Conservation (phyloP, 2,797 vertebrate species). For the Huso huso region DNA sequence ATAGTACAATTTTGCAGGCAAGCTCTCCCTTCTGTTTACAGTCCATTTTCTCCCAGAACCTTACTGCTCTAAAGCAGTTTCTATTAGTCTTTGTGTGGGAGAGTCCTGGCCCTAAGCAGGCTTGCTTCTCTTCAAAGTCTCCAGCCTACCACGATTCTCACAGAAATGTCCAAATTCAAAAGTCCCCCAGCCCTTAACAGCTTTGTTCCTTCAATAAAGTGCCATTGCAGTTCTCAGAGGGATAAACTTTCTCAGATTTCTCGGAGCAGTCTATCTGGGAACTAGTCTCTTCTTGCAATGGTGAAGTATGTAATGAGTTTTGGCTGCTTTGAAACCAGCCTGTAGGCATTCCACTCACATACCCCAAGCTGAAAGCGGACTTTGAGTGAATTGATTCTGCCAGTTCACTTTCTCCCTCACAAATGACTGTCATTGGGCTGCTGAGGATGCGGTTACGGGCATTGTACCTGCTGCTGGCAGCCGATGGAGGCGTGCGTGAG, state of each 20-base stretch:
- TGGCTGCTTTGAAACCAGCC: conserved; percentile 33
- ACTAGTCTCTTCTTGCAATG: conserved; percentile 13
- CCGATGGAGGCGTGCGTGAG: conserved; percentile 84
- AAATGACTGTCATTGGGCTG: conserved; percentile 97
- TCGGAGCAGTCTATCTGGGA: conserved; percentile 28
- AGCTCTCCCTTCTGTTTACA: too few species aligned
- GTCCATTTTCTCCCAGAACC: too few species aligned
- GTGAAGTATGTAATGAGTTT: conserved; percentile 28
- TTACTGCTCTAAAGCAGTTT: too few species aligned
- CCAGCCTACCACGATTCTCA: too few species aligned
- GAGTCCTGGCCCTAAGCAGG: too few species aligned
- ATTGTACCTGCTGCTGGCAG: conserved; percentile 93
- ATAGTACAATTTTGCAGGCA: not conserved
- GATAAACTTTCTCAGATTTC: conserved; percentile 15
- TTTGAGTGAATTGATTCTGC: conserved; percentile 32
- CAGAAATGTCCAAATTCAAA: conserved; percentile 9
- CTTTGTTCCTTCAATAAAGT: conserved; percentile 56
- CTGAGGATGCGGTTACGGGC: conserved; percentile 86
- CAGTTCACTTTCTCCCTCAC: conserved; percentile 84
- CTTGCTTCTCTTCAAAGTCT: too few species aligned
- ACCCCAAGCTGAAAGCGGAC: conserved; percentile 20
- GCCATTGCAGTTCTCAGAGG: conserved; percentile 49
- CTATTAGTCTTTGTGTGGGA: too few species aligned
- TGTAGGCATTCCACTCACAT: conserved; percentile 28
- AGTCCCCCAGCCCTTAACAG: conserved; percentile 47